Percentiles rank a stretch among this genome's conserved stretches.
Conservation (phyloP, 2,113 vertebrate genomes). For the Acanthisitta chloris region DNA sequence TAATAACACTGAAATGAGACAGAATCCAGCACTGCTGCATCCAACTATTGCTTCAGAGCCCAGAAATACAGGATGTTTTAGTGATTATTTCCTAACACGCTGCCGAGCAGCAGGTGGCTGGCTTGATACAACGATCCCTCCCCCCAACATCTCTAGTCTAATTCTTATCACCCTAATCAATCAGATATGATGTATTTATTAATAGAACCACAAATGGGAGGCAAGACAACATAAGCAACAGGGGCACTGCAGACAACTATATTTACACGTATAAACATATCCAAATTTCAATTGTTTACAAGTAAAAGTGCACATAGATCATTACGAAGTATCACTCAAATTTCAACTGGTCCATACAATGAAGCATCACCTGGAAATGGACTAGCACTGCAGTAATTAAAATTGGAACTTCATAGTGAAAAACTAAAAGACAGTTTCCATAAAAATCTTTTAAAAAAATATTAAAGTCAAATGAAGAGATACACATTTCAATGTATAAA, state of each 20-base stretch:
- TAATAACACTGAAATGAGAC: slow-evolving; percentile 78
- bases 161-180: slow-evolving; percentile 66
- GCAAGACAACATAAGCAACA: slow-evolving; percentile 74
- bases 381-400: slow-evolving; percentile 77
- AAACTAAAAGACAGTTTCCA: slow-evolving; percentile 79
- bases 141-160: slow-evolving; percentile 60
- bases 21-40: slow-evolving; percentile 71
- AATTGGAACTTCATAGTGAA: slow-evolving; percentile 67
- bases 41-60: slow-evolving; percentile 77
- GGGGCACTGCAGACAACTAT: slow-evolving; percentile 78
- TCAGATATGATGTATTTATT: slow-evolving; percentile 62
- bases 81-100: not conserved
- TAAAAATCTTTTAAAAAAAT: slow-evolving; percentile 78
- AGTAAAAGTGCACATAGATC: slow-evolving; percentile 94
- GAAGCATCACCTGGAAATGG: slow-evolving; percentile 76
- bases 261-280: slow-evolving; percentile 88
- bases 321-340: slow-evolving; percentile 81
- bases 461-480: slow-evolving; percentile 72
- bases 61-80: slow-evolving; percentile 63
- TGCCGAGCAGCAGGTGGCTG: slow-evolving; percentile 55
- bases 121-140: slow-evolving; percentile 53
- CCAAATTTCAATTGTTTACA: slow-evolving; percentile 82
- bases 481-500: slow-evolving; percentile 65
- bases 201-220: slow-evolving; percentile 74
- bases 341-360: slow-evolving; percentile 80